Conservation (phyloP, 2,888 invertebrate genomes). For the Ceriagrion tenellum region DNA sequence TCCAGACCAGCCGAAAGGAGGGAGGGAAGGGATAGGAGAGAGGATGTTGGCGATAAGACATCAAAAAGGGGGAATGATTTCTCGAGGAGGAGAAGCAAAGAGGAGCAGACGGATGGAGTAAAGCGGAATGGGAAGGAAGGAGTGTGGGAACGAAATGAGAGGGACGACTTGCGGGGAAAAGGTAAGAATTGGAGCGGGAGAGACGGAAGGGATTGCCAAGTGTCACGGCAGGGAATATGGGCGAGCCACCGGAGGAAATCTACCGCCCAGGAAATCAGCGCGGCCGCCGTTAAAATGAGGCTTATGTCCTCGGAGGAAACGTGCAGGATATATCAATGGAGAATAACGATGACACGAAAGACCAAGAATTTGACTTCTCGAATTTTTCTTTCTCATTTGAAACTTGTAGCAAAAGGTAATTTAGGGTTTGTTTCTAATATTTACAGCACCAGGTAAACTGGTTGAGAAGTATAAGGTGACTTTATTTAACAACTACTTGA, state of each 20-base stretch:
- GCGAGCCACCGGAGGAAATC: background rate
- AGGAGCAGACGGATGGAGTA: background rate
- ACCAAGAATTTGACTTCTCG: background rate
- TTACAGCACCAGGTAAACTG: too few relatives aligned
- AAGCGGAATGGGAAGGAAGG: background rate
- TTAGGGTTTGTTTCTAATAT: too few relatives aligned
- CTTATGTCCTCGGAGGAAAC: background rate
- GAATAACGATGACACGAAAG: background rate
- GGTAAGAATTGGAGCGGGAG: background rate
- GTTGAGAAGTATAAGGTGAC: too few relatives aligned
- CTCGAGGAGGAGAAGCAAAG: background rate
- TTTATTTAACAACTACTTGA: too few relatives aligned
- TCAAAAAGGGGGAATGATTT: constrained; percentile 2
- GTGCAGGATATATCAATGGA: background rate
- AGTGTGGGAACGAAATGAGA: background rate
- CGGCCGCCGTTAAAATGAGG: background rate
- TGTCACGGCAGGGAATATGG: background rate
- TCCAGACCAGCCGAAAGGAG: background rate
- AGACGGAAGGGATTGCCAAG: background rate
- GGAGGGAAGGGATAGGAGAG: background rate
- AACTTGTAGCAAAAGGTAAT: too few relatives aligned
- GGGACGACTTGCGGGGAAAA: background rate
- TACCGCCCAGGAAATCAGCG: background rate
- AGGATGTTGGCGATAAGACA: background rate
- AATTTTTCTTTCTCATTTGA: too few relatives aligned